Base-by-base conservation (phyloP, 2,888 invertebrate genomes). In the Diarsia mendica region DNA sequence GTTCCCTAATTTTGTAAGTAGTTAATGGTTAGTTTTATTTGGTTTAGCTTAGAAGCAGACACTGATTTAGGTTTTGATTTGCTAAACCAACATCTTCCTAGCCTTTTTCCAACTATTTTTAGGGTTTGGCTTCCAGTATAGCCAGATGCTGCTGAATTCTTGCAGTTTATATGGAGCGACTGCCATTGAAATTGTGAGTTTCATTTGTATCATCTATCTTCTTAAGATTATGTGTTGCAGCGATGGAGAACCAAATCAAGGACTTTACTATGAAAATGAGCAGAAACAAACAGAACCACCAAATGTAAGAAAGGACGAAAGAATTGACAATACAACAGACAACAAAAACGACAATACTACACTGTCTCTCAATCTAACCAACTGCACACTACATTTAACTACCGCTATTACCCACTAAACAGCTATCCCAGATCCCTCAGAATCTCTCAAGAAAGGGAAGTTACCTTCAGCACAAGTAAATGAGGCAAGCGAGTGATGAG, bases 401-500 rank as follows among this genome's bases (percentile, higher is more conserved):
- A 13, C 61, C 39, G 39, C 39, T 58, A 77, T 65, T 60, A 77
- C 33, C 18, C 13, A 71, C 39, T 69, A 58, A 61, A 65, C 11
- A 63, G 13, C n/a, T 49, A 48, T 48, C n/a, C 65, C 46, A 63
- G 28, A 20, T 61, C 69, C 33, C 23, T 33, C 20, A 66, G 61
- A 68, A 66, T 60, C 67, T 72, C 48, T 39, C 28, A 68, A 74
- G 72, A 55, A 74, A 73, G 67, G 53, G 60, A 63, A 55, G 64
- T 55, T 65, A 68, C 67, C 72, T 77, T 66, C 66, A 61, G 64
- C 66, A 55, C 60, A 76, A 71, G 80, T 85, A 80, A 85, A 81
- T 80, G 87, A 89, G 85, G 84, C 86, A 86, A 84, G 78, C 76
- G 76, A 79, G 75, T 84, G 84, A 83, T 88, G 84, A 85, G 87